Evolutionary conservation across 2,888 invertebrate genomes (phyloP), one percentile per base, ranked within the genome.

Genomic region (Drosophila macrospina): DNA sequence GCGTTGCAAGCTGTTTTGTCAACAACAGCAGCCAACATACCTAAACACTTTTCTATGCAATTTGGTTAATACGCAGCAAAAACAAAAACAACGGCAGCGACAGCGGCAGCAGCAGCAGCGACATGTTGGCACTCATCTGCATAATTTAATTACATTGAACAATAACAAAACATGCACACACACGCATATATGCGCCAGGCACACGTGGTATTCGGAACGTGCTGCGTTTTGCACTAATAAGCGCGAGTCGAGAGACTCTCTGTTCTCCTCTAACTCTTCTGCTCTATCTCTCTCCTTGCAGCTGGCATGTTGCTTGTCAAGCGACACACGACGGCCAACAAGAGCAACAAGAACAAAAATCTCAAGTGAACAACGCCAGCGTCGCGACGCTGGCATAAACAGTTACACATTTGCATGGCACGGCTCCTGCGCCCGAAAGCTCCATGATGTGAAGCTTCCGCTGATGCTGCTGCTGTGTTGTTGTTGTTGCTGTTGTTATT

Each of bases 101-200:
- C 41, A 36, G n/a, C 7, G 57, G 24, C 63, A 56, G 30, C 42
- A 20, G 11, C 39, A 37, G 57, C 47, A 37, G 44, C 66, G 60
- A 70, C 85, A 73, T 62, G 76, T 68, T 72, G 80, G 67, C 84
- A 82, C 82, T 87, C 82, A 82, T 87, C 88, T 82, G 82, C 82
- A 87, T 82, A 83, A 83, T 88, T 83, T 88, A 88, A 83, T 83
- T 86, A 88, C 80, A 79, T 83, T 88, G 59, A 82, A 85, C 86
- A 83, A 83, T 82, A 88, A 83, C 86, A 83, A 71, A 76, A 71
- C 65, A 73, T 26, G 61, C 60, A 65, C 63, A 45, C 47, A 52
- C 41, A 34, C 52, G 48, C 32, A 47, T 36, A 48, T 39, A 36
- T 5, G 41, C 50, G 45, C 34, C 24, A 13, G 26, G 26, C 30